Base-by-base conservation (phyloP, 1,140 invertebrate genomes). In the Cyrtorhinus lividipennis region DNA sequence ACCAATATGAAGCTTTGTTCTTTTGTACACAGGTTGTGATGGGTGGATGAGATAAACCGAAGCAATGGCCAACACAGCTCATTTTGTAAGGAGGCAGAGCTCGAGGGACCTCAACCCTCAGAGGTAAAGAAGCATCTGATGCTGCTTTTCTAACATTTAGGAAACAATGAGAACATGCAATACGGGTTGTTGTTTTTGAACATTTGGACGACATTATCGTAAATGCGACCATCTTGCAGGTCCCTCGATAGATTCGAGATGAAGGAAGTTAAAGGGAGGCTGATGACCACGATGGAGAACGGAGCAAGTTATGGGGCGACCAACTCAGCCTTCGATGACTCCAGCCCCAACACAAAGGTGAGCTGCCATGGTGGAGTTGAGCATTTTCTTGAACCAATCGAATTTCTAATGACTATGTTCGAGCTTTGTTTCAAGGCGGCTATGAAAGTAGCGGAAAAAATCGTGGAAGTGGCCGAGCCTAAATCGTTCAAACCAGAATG, bases 1-100 rank as follows among this genome's bases (percentile, higher is more conserved):
- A 44, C n/a, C n/a, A 10, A 44, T n/a, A 44, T 10, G 8, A 10
- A 10, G 38, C 38, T 44, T 44, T 44, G 8, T 10, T n/a, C n/a
- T 44, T 44, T 44, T 44, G 8, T 44, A n/a, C 38, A 44, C n/a
- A n/a, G 38, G n/a, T 44, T 44, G 38, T 8, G 38, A 44, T 44
- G 38, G 38, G 38, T 44, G 38, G 38, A 44, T 44, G 38, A 44
- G 38, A 44, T 44, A 10, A 8, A 8, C n/a, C n/a, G n/a, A n/a
- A n/a, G n/a, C 38, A 56, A 92, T 92, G 89, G 87, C 89, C 67
- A 92, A 92, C 74, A 89, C 88, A 65, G 88, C 88, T 61, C 89
- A 92, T 75, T 77, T 92, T 68, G 84, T 91, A 65, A 80, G 89
- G 45, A 80, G 88, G 62, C 89, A 92, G 75, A 91, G 88, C 72